Evolutionary conservation across 2,113 vertebrate species (phyloP).

Genomic region (Lophochroa leadbeateri): DNA sequence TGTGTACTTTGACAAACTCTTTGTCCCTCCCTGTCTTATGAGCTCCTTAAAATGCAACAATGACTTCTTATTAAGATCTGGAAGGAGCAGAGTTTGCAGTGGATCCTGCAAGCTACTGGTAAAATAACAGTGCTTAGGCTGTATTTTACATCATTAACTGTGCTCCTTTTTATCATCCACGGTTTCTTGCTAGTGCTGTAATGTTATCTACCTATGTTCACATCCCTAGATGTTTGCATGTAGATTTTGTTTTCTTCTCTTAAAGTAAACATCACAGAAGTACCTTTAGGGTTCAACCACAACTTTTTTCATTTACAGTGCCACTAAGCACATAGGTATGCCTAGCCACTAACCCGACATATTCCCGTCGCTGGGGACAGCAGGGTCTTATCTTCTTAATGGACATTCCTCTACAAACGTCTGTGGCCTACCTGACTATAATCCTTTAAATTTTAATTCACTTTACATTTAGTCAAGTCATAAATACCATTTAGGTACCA

Average conservation of each 20-base stretch:
- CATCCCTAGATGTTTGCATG: background rate
- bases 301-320: slow-evolving; percentile 74
- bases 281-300: slow-evolving; percentile 14
- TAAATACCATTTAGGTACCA: slow-evolving; percentile 98
- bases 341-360: slow-evolving; percentile 70
- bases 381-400: slow-evolving; percentile 93
- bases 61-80: background rate
- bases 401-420: slow-evolving; percentile 88
- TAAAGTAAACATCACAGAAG: slow-evolving; percentile 68
- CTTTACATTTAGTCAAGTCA: slow-evolving; percentile 97
- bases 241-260: slow-evolving; percentile 61
- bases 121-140: background rate
- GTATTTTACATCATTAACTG: background rate
- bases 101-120: background rate
- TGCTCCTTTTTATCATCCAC: background rate
- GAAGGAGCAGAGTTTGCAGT: background rate
- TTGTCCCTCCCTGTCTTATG: background rate
- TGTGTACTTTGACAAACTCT: background rate
- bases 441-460: slow-evolving; percentile 99
- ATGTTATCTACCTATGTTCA: background rate
- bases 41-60: background rate
- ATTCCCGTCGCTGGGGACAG: slow-evolving; percentile 78
- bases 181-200: background rate
- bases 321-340: slow-evolving; percentile 76
- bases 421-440: slow-evolving; percentile 94